Percentiles rank a stretch among this genome's conserved stretches.
Conservation (phyloP, 2,888 invertebrate species). For the Amphipoea oculea region DNA sequence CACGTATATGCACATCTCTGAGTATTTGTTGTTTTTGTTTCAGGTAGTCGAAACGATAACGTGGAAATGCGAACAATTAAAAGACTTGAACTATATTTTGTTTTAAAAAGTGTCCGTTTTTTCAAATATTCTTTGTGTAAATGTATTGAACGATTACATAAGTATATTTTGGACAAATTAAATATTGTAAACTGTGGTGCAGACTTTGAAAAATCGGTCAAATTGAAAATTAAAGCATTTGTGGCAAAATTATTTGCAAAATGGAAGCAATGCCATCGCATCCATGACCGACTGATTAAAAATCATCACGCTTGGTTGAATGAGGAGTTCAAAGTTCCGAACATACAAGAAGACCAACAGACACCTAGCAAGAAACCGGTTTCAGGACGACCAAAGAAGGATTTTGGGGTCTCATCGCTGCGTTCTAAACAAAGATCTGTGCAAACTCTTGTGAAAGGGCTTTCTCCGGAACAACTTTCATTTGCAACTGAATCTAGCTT, state of each 20-base stretch:
- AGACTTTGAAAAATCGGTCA: constrained; percentile 16
- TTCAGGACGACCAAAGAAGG: constrained; percentile 20
- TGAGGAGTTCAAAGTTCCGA: constrained; percentile 18
- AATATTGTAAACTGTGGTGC: constrained; percentile 9
- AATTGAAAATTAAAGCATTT: constrained; percentile 24
- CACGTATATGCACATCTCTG: constrained; percentile 22
- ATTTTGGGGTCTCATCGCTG: constrained; percentile 14
- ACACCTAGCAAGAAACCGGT: constrained; percentile 18
- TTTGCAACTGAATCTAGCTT: constrained; percentile 33
- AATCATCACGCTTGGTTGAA: constrained; percentile 24
- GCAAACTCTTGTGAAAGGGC: constrained; percentile 10
- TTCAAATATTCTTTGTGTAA: constrained; percentile 1
- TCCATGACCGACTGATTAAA: constrained; percentile 18
- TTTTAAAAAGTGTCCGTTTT: constrained; percentile 12
- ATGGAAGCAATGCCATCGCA: constrained; percentile 25
- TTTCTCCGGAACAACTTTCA: constrained; percentile 13
- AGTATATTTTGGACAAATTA: constrained; percentile 22
- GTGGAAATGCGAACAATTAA: constrained; percentile 15
- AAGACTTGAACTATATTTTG: constrained; percentile 9
- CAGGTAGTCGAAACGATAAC: constrained; percentile 18
- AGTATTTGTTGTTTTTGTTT: constrained; percentile 29
- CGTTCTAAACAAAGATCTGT: constrained; percentile 26
- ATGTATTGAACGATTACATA: constrained; percentile 4
- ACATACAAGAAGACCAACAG: constrained; percentile 12
- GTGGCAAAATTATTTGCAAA: constrained; percentile 35